These are phyloP conservation scores for Patella pellucida DNA, from an alignment of 2,888 invertebrate genomes.

Conservation along the genomic window DNA sequence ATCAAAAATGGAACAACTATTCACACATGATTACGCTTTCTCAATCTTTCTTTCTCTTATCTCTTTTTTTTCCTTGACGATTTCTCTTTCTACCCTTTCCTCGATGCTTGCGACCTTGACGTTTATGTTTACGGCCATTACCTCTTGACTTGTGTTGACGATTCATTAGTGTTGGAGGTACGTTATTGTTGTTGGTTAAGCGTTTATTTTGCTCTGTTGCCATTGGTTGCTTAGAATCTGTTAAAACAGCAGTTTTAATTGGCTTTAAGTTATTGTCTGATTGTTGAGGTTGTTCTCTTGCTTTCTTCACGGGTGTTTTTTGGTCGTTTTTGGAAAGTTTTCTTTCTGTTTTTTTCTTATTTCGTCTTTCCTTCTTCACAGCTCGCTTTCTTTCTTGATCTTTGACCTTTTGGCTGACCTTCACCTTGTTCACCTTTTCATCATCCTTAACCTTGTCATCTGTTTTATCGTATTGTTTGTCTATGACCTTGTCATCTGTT, in stretches of 20 bases:
- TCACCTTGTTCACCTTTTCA: background rate
- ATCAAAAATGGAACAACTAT: background rate
- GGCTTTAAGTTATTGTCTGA: no score
- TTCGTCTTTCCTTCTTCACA: background rate
- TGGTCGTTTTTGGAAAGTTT: no score
- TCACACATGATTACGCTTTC: background rate
- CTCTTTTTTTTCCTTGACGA: slow-evolving; percentile 13
- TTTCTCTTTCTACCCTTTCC: slow-evolving; percentile 34
- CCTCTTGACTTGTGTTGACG: background rate
- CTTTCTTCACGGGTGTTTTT: no score
- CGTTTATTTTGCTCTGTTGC: no score
- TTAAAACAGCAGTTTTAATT: no score
- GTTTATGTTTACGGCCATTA: background rate
- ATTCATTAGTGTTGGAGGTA: no score
- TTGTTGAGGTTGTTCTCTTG: no score
- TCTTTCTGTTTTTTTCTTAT: no score
- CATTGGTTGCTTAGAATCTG: no score
- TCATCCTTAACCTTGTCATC: slow-evolving; percentile 17
- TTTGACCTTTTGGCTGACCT: background rate
- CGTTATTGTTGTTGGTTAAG: background rate
- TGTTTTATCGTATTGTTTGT: background rate
- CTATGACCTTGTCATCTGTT: background rate
- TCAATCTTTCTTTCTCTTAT: slow-evolving; percentile 11
- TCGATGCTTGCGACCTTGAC: slow-evolving; percentile 25
- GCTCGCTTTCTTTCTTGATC: slow-evolving; percentile 6